These are phyloP conservation scores for Lochmaea capreae DNA, from an alignment of 2,888 invertebrate genomes.

Conservation along the genomic window DNA sequence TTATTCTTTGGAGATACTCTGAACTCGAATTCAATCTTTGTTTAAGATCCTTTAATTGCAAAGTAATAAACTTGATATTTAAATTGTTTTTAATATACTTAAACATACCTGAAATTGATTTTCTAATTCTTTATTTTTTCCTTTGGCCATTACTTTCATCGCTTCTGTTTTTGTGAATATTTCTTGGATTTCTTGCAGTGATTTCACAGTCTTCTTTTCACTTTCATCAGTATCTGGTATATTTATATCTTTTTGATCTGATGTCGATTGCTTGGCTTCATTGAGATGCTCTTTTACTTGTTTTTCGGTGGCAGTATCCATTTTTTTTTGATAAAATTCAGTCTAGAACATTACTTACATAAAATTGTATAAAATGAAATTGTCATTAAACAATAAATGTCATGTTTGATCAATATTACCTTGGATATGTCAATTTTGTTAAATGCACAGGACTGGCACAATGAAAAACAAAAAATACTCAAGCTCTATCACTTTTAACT, in stretches of 20 bases:
- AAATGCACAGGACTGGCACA: no score
- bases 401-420: slow-evolving; percentile 46
- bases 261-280: slow-evolving; percentile 42
- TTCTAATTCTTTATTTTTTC: slow-evolving; percentile 55
- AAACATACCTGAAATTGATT: slow-evolving; percentile 52
- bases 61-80: neutral
- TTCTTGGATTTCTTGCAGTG: slow-evolving; percentile 47
- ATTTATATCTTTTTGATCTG: slow-evolving; percentile 29
- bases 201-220: slow-evolving; percentile 38
- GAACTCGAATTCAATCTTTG: slow-evolving; percentile 56
- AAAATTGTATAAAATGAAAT: slow-evolving; percentile 3
- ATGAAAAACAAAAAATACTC: no score
- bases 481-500: no score
- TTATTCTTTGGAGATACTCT: slow-evolving; percentile 57
- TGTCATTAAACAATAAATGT: slow-evolving; percentile 22
- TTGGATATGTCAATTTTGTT: neutral
- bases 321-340: slow-evolving; percentile 35
- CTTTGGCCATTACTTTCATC: slow-evolving; percentile 56
- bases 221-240: slow-evolving; percentile 22
- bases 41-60: slow-evolving; percentile 45
- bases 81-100: slow-evolving; percentile 6
- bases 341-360: neutral
- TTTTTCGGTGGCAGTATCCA: slow-evolving; percentile 47
- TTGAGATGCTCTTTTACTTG: slow-evolving; percentile 47
- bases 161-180: slow-evolving; percentile 58